These are phyloP conservation scores for Leucophenga maculata DNA, from an alignment of 2,888 invertebrate genomes.

Conservation along the genomic window DNA sequence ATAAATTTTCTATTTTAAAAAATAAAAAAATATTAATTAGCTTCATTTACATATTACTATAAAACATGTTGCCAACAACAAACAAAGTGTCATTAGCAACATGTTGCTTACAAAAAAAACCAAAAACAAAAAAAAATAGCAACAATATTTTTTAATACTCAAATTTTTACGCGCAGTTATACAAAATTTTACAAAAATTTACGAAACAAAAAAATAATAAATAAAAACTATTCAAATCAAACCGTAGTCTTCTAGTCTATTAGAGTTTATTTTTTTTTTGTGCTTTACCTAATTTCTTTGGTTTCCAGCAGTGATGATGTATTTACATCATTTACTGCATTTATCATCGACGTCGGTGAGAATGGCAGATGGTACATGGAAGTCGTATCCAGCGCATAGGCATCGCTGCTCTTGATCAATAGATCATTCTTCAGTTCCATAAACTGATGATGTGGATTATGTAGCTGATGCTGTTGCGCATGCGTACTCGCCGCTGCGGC, in stretches of 20 bases:
- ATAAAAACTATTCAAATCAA: constrained; percentile 2
- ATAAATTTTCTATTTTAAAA: background rate
- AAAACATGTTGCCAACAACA: background rate
- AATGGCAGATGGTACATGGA: constrained; percentile 71
- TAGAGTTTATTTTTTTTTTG: too few relatives aligned
- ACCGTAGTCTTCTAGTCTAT: too few relatives aligned
- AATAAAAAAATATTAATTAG: constrained; percentile 3
- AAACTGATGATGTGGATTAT: constrained; percentile 65
- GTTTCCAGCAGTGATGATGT: constrained; percentile 69
- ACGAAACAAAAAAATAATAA: background rate
- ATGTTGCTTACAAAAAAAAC: constrained; percentile 1
- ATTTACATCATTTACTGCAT: constrained; percentile 70
- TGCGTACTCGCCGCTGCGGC: constrained; percentile 29
- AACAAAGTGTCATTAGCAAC: background rate
- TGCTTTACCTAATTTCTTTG: constrained; percentile 71
- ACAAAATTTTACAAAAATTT: background rate
- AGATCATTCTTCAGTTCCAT: constrained; percentile 70
- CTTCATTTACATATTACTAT: constrained; percentile 11
- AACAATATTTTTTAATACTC: background rate
- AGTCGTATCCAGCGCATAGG: constrained; percentile 66
- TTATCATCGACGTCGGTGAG: constrained; percentile 70
- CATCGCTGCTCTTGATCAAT: constrained; percentile 66
- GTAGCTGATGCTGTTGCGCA: constrained; percentile 44
- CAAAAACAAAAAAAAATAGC: background rate
- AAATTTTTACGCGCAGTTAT: background rate